Evolutionary conservation across 2,797 vertebrate genomes (phyloP).

Genomic region (Mormyrops attenuatus): DNA sequence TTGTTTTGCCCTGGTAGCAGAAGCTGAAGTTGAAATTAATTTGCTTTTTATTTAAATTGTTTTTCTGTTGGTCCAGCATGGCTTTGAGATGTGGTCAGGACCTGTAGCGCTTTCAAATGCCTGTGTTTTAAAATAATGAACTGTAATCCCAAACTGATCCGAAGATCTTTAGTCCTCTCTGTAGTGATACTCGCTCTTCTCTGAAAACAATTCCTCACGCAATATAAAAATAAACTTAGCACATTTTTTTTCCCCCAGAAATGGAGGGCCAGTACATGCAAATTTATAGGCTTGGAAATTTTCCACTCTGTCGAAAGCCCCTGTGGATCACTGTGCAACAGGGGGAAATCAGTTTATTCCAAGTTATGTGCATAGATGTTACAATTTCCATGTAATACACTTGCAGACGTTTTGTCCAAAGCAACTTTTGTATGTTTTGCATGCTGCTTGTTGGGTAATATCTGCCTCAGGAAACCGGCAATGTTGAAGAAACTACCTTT

Average conservation of each 20-base stretch:
- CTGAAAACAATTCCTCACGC: background rate
- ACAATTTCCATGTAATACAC: background rate
- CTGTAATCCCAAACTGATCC: background rate
- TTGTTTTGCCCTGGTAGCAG: background rate
- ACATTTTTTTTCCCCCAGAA: background rate
- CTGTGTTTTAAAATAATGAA: background rate
- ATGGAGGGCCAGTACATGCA: background rate
- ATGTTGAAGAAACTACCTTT: background rate
- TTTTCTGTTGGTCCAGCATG: background rate
- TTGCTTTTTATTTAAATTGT: background rate
- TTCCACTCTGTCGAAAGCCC: background rate
- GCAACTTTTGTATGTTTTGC: background rate
- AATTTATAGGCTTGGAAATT: background rate
- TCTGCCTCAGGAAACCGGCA: background rate
- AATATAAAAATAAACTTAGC: background rate
- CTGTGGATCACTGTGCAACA: background rate
- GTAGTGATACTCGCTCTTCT: background rate
- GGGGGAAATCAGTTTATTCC: background rate
- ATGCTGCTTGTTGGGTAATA: background rate
- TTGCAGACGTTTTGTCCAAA: background rate
- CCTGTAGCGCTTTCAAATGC: background rate
- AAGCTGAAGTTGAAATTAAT: background rate
- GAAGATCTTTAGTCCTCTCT: background rate
- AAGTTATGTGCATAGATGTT: background rate
- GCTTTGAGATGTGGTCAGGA: background rate